A percentile compares a stretch with the other conserved stretches of the same genome.
phyloP scores from a whole-genome alignment of 2,113 vertebrate species.

The Spheniscus mendiculus region DNA sequence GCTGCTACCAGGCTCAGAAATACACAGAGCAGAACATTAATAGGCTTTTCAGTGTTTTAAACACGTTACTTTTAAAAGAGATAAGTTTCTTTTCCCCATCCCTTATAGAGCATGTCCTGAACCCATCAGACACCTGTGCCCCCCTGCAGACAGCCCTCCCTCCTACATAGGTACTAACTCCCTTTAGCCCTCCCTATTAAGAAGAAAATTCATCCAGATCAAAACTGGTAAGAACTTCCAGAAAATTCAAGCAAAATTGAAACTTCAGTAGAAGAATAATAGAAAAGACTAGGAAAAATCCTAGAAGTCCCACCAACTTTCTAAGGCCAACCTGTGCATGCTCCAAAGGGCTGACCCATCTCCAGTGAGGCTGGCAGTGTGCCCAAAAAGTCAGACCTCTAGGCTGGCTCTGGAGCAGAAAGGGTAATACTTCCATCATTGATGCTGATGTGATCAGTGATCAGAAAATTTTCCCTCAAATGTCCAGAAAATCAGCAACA shows the following conservation, averaged over 20 bases:
- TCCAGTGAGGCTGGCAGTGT: not conserved
- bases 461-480: not conserved
- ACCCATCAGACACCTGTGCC: not conserved
- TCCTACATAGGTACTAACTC: not conserved
- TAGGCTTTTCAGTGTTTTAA: not conserved
- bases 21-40: not conserved
- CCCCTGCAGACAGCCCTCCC: not conserved
- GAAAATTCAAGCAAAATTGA: not conserved
- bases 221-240: not conserved
- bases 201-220: not conserved
- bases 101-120: not conserved
- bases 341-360: not conserved
- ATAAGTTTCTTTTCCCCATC: not conserved
- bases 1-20: not conserved
- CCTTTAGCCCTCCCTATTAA: not conserved
- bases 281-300: not conserved
- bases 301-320: not conserved
- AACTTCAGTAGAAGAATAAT: not conserved
- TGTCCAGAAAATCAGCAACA: slow-evolving; percentile 15
- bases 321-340: not conserved
- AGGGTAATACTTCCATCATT: not conserved
- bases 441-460: not conserved
- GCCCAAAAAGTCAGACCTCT: not conserved
- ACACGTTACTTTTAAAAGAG: not conserved
- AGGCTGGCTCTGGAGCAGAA: not conserved